Evolutionary conservation across 2,888 invertebrate genomes (phyloP).

Genomic region (Melitaea athalia): DNA sequence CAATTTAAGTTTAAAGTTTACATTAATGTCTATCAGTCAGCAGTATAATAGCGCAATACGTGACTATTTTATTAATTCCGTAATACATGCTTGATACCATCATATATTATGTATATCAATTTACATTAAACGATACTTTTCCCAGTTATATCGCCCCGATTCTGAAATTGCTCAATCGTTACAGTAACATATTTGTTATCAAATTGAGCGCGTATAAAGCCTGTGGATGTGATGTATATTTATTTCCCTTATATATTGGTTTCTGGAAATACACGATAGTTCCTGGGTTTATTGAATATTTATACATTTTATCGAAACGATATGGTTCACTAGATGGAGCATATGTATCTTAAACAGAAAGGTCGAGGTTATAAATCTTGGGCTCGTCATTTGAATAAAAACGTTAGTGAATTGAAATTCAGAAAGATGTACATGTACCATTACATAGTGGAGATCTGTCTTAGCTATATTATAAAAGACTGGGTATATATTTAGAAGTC

Average conservation of each 20-base stretch:
- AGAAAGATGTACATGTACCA: no score
- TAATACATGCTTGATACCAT: conserved; percentile 16
- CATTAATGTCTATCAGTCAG: no score
- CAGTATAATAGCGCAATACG: no score
- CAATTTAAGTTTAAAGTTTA: no score
- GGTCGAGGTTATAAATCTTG: no score
- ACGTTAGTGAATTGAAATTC: no score
- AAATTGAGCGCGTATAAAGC: conserved; percentile 37
- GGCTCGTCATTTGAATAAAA: no score
- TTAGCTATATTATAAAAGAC: no score
- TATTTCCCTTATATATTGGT: conserved; percentile 33
- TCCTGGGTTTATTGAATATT: background rate
- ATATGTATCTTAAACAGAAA: background rate
- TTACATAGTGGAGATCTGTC: no score
- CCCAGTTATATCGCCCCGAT: conserved; percentile 35
- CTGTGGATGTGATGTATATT: conserved; percentile 35
- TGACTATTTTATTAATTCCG: background rate
- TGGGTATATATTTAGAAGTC: no score
- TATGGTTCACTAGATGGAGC: background rate
- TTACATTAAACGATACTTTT: conserved; percentile 31
- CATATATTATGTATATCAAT: conserved; percentile 21
- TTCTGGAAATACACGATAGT: conserved; percentile 5
- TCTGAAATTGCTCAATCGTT: conserved; percentile 38
- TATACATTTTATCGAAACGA: background rate
- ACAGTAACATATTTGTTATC: conserved; percentile 37